Evolutionary conservation across 2,888 invertebrate species (phyloP).

Genomic region (Pristionchus arcanus): DNA sequence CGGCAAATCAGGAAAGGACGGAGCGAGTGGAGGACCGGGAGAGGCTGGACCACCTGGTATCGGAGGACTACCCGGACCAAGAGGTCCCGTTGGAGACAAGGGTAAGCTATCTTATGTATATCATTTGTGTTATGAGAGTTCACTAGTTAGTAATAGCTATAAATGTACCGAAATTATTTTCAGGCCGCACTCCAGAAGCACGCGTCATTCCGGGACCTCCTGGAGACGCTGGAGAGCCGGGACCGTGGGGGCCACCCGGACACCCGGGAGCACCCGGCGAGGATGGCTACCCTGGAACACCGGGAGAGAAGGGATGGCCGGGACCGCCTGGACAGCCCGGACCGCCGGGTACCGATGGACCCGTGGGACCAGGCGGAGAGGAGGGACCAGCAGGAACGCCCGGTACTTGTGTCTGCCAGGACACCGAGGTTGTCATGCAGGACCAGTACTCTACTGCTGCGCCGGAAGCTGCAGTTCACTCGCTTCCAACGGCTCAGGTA

Average conservation of each 20-base stretch:
- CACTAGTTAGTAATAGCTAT: too few species aligned
- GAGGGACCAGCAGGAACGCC: constrained; percentile 77
- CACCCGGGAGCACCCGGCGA: constrained; percentile 75
- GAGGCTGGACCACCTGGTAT: constrained; percentile 74
- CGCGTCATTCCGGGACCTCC: constrained; percentile 79
- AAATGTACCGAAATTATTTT: neutral
- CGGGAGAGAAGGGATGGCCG: constrained; percentile 79
- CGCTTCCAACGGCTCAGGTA: constrained; percentile 7
- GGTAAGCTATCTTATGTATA: constrained; percentile 51
- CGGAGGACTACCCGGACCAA: constrained; percentile 71
- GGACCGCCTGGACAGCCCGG: constrained; percentile 78
- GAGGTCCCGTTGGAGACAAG: constrained; percentile 74
- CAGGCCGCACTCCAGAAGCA: constrained; percentile 76
- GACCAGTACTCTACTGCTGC: constrained; percentile 63
- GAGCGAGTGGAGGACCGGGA: constrained; percentile 71
- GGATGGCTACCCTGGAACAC: constrained; percentile 77
- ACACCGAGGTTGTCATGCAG: constrained; percentile 78
- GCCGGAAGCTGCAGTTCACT: constrained; percentile 22
- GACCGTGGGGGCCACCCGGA: constrained; percentile 77
- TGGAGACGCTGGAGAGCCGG: constrained; percentile 72
- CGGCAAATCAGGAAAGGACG: constrained; percentile 72
- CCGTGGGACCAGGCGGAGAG: constrained; percentile 73
- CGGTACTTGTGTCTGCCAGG: constrained; percentile 79
- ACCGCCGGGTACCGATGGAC: constrained; percentile 72
- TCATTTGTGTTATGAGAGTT: neutral